These are phyloP conservation scores for Pyrgus malvae DNA, from an alignment of 2,888 invertebrate genomes.

Conservation along the genomic window DNA sequence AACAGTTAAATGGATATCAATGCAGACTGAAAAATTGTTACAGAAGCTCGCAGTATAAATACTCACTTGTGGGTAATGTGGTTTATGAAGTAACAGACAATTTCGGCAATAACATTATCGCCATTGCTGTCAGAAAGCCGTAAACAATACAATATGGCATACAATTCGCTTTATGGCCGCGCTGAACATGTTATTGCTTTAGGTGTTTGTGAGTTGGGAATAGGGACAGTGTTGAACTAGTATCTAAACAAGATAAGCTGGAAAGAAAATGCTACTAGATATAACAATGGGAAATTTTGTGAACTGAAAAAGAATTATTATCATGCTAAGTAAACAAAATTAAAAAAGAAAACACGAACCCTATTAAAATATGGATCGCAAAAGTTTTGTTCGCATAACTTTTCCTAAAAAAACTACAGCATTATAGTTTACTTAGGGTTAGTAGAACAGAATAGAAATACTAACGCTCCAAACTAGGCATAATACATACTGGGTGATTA, in stretches of 20 bases:
- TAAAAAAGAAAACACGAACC: too few relatives aligned
- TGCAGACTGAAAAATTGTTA: not conserved
- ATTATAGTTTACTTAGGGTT: too few relatives aligned
- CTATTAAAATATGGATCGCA: too few relatives aligned
- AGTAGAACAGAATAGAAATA: too few relatives aligned
- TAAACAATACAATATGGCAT: slow-evolving; percentile 15
- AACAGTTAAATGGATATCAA: not conserved
- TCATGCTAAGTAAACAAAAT: too few relatives aligned
- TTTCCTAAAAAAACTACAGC: too few relatives aligned
- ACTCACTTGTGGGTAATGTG: slow-evolving; percentile 2
- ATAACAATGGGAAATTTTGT: too few relatives aligned
- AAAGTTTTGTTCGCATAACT: too few relatives aligned
- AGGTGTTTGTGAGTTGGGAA: slow-evolving; percentile 19
- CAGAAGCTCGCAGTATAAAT: not conserved
- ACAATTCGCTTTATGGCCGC: slow-evolving; percentile 12
- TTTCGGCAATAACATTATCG: not conserved
- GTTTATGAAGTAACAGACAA: not conserved
- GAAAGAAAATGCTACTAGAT: too few relatives aligned
- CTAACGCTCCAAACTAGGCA: too few relatives aligned
- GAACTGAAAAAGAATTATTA: too few relatives aligned
- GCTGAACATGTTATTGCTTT: slow-evolving; percentile 17
- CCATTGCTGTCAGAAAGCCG: slow-evolving; percentile 1
- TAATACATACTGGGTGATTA: too few relatives aligned
- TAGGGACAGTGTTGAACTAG: not conserved
- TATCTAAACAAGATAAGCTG: not conserved